Evolutionary conservation across 2,888 invertebrate species (phyloP).

Genomic region (Tanytarsus gracilentus): DNA sequence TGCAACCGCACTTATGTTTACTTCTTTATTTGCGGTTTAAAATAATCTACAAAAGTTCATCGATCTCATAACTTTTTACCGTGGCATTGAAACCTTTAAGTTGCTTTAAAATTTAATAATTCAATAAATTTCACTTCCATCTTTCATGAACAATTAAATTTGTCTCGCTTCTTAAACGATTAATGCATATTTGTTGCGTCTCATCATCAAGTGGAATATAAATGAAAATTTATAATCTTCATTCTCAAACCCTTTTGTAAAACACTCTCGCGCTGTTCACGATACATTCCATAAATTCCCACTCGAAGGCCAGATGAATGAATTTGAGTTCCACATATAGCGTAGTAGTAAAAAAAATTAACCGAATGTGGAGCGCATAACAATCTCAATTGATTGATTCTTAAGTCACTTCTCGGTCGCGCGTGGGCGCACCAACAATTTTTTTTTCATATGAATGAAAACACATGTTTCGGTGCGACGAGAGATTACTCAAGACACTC

Average conservation of each 20-base stretch:
- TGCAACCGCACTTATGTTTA: too few species aligned
- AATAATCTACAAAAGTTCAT: not conserved
- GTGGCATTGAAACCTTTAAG: too few species aligned
- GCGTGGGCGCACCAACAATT: slow-evolving; percentile 20
- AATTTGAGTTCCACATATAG: not conserved
- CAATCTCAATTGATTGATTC: slow-evolving; percentile 24
- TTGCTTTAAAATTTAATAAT: too few species aligned
- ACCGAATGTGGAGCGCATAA: slow-evolving; percentile 9
- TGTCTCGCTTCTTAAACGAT: not conserved
- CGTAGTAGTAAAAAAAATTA: not conserved
- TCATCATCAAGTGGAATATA: too few species aligned
- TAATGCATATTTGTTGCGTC: not conserved
- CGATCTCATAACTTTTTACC: slow-evolving; percentile 7
- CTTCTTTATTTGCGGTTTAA: not conserved
- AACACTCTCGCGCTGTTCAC: too few species aligned
- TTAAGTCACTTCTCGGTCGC: not conserved
- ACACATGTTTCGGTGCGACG: not conserved
- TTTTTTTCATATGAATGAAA: not conserved
- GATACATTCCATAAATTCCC: slow-evolving; percentile 24
- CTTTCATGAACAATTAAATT: slow-evolving; percentile 2
- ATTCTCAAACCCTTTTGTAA: too few species aligned
- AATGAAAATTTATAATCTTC: too few species aligned
- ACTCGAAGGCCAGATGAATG: slow-evolving; percentile 14
- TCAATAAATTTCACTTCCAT: too few species aligned
- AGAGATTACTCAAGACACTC: not conserved